Evolutionary conservation across 1,140 invertebrate genomes (phyloP), one percentile per base, ranked within the genome.

Genomic region (Orchestia grillus): DNA sequence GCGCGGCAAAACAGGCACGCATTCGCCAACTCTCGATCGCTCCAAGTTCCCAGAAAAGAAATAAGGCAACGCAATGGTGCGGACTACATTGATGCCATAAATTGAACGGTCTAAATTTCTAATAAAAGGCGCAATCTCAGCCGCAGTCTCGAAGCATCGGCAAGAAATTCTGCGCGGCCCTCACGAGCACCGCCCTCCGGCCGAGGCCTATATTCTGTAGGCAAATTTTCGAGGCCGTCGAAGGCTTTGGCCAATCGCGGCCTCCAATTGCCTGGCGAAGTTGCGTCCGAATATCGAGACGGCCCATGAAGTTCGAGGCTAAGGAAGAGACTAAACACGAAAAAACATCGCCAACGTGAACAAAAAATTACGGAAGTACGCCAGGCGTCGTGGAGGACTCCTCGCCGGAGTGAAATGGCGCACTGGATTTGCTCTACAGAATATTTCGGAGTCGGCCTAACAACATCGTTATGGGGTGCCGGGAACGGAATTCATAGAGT

Each of bases 61-160:
- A 77, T 77, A 77, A 77, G 36, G 62, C 62, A 77, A 36, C 62
- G 62, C 62, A 77, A 77, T 77, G 62, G 62, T 8, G 62, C 36
- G 62, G 62, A 77, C 62, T 77, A 77, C 62, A 77, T 77, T 77
- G 62, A 77, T 36, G 62, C 62, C 36, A 77, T 77, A 77, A 77
- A 77, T 77, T 77, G 62, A 77, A 77, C 62, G 62, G 62, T 77
- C 62, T 77, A 77, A 77, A 77, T 77, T 77, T 77, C 62, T 77
- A 77, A 77, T 77, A 77, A 77, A 77, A 77, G 62, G 62, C 62
- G 28, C 62, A 77, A 77, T 77, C 62, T 77, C 62, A 19, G 62
- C 62, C 62, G 62, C 62, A 77, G 62, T 77, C 62, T 77, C 28
- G 62, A 77, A 77, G 62, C 62, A 77, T 77, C 62, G 62, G 62